These are phyloP conservation scores for Sebastes variabilis DNA, from an alignment of 2,797 vertebrate species.

Conservation along the genomic window DNA sequence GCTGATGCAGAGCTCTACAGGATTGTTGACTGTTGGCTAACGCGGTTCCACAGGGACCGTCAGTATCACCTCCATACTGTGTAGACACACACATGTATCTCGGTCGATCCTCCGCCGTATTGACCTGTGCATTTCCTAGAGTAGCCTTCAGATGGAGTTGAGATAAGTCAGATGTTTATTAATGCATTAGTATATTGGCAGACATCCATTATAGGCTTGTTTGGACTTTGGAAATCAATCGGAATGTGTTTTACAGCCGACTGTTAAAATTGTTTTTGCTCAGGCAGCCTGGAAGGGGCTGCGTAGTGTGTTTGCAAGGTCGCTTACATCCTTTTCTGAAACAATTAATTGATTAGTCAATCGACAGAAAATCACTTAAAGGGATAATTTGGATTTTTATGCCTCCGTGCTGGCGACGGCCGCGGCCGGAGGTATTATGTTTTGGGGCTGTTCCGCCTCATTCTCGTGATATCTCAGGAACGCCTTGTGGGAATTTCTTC, in stretches of 20 bases:
- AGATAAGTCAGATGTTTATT: constrained; percentile 1
- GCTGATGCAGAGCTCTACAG: constrained; percentile 20
- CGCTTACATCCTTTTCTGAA: neutral
- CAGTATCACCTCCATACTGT: neutral
- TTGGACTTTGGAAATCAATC: neutral
- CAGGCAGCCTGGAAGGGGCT: neutral
- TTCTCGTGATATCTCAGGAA: too few relatives aligned
- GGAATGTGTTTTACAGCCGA: neutral
- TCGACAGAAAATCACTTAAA: neutral
- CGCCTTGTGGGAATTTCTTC: too few relatives aligned
- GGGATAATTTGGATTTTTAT: neutral
- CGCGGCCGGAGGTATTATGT: accelerated
- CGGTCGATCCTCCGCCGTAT: neutral
- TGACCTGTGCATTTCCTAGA: neutral
- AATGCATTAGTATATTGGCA: neutral
- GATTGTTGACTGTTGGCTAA: neutral
- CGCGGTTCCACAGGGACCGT: neutral
- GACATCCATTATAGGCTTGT: neutral
- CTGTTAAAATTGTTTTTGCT: neutral
- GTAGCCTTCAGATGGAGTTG: neutral
- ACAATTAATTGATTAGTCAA: neutral
- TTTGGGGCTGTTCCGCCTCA: too few relatives aligned
- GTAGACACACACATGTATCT: neutral
- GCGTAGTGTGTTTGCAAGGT: neutral
- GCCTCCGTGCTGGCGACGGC: neutral